Evolutionary conservation across 2,113 vertebrate genomes (phyloP).

Genomic region (Girardinichthys multiradiatus): DNA sequence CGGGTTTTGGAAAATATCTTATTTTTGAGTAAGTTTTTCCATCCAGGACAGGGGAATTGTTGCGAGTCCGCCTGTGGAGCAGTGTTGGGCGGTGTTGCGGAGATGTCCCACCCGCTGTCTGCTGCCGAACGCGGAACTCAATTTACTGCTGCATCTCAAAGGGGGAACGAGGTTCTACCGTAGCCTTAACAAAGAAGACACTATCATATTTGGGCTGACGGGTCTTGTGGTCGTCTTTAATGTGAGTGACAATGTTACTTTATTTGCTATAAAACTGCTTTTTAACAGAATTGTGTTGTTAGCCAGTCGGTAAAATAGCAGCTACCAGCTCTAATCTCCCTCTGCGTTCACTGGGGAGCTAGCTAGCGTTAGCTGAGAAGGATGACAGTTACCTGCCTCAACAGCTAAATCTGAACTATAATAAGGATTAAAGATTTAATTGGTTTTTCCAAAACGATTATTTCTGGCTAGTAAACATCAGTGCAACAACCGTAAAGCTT

Average conservation of each 20-base stretch:
- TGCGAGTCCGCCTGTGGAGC: background rate
- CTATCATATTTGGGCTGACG: conserved; percentile 15
- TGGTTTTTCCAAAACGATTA: background rate
- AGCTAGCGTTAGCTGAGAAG: conserved; percentile 26
- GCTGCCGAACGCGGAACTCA: conserved; percentile 61
- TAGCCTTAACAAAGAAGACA: conserved; percentile 12
- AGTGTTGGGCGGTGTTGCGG: conserved; percentile 1
- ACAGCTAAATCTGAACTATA: background rate
- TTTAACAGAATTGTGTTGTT: background rate
- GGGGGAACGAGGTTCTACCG: conserved; percentile 1
- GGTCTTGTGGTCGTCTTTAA: conserved; percentile 20
- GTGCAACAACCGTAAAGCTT: background rate
- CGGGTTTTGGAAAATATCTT: background rate
- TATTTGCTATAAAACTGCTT: background rate
- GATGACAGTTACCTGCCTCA: background rate
- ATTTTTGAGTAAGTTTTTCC: background rate
- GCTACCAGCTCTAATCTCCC: background rate
- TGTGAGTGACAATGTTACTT: conserved; percentile 51
- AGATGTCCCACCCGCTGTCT: conserved; percentile 17
- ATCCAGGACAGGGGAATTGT: background rate
- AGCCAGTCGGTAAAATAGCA: background rate
- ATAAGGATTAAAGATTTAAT: background rate
- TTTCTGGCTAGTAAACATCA: background rate
- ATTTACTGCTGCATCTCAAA: conserved; percentile 38
- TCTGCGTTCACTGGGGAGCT: conserved; percentile 5